Base-by-base conservation (phyloP, 2,797 vertebrate genomes). In the Mionectes olivaceus region DNA sequence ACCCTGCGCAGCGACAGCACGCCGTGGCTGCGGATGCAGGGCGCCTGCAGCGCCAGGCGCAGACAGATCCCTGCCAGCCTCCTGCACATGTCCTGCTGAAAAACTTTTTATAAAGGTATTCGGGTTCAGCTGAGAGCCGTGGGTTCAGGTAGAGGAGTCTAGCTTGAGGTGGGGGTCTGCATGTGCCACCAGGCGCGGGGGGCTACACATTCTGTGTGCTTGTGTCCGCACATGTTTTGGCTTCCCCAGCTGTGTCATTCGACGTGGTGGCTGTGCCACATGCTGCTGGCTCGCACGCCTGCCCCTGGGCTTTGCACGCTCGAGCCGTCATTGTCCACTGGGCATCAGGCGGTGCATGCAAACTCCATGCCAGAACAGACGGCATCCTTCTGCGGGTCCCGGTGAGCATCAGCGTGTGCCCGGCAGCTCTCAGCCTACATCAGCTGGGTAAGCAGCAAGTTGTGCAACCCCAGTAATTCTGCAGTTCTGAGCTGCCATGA, bases 201-300 rank as follows among this genome's bases (percentile, higher is more conserved):
- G 10, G 11, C 41, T 63, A 39, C 30, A 3, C 2, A 0, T 7
- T 9, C 1, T 0, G 0, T 8, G 22, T 43, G 32, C 10, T n/a
- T 55, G 44, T 23, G 37, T 37, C 77, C 30, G 61, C 11, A 1
- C 1, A 0, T 0, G 15, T 83, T 79, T 46, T 0, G 2, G 56
- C 44, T 55, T 61, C 12, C 33, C 30, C 1, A 1, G 35, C 37
- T 52, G 55, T 0, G 2, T 17, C 53, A 56, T 6, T 56, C 1
- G 3, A 68, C 10, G 3, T 10, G 64, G 28, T 56, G 4, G 0
- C 56, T 43, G 70, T 33, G 81, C 44, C 63, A 56, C 33, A 2
- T 1, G 30, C 19, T 2, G 1, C 25, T 6, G 5, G 22, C 41
- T 80, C 32, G 30, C 68, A 65, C 50, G 7, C 11, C 35, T 24